Conservation (phyloP, 2,888 invertebrate species). For the Eupelmus urozonus region DNA sequence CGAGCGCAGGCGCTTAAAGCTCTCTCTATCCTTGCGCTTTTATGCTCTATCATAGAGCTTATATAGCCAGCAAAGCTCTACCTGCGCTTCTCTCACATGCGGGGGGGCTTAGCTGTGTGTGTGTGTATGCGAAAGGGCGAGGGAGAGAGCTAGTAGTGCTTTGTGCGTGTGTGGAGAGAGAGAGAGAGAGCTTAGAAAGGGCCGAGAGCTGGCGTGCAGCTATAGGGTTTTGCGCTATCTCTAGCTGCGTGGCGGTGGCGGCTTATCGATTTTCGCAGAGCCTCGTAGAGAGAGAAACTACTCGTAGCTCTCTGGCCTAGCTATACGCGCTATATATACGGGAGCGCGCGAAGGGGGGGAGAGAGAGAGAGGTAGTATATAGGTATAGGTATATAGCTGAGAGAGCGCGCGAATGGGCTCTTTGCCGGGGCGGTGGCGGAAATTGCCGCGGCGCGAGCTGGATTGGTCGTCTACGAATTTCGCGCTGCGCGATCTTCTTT, state of each 20-base stretch:
- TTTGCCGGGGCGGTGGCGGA: conserved; percentile 25
- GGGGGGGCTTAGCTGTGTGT: too few relatives aligned
- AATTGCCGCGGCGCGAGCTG: conserved; percentile 47
- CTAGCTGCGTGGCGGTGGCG: conserved; percentile 17
- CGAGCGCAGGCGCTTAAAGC: not conserved
- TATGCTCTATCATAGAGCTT: too few relatives aligned
- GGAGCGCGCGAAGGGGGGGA: conserved; percentile 1
- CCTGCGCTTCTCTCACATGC: too few relatives aligned
- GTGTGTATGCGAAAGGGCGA: too few relatives aligned
- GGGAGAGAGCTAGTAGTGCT: conserved; percentile 7
- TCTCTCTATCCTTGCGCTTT: too few relatives aligned
- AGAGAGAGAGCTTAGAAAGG: not conserved
- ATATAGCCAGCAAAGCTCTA: too few relatives aligned
- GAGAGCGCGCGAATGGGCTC: not conserved
- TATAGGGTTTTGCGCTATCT: conserved; percentile 49
- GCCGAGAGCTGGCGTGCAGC: too few relatives aligned
- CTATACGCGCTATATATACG: not conserved
- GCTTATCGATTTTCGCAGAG: conserved; percentile 58
- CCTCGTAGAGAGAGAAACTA: conserved; percentile 39
- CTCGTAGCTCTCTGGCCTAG: not conserved
- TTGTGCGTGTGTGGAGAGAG: conserved; percentile 24
- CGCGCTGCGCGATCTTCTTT: conserved; percentile 47
- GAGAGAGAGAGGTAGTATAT: too few relatives aligned
- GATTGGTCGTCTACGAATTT: conserved; percentile 57
- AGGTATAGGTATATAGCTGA: too few relatives aligned